These are phyloP conservation scores for Stylophora pistillata DNA, from an alignment of 64 coral and sea anemone species.

Conservation along the genomic window DNA sequence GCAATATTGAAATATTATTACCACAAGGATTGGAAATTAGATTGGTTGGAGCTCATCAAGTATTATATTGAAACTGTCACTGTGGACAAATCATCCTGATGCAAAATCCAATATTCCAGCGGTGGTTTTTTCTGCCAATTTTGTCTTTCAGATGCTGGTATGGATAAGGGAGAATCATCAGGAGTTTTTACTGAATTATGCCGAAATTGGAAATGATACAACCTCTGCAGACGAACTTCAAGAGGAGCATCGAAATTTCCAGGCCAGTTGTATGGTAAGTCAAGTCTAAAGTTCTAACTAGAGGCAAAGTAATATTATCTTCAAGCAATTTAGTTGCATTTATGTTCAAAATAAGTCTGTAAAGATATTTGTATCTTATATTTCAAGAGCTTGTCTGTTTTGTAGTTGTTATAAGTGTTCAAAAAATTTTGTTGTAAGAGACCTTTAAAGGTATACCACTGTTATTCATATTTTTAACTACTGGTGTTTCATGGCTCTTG, in stretches of 20 bases:
- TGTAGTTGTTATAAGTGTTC: not conserved
- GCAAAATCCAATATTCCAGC: slow-evolving; percentile 19
- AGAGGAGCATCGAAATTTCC: slow-evolving; percentile 90
- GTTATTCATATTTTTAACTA: not conserved
- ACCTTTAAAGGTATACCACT: not conserved
- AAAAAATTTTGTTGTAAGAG: not conserved
- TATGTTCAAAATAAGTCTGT: not conserved
- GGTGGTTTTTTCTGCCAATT: slow-evolving; percentile 19
- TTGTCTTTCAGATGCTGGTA: slow-evolving; percentile 84
- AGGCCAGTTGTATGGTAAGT: slow-evolving; percentile 87
- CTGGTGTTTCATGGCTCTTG: not conserved
- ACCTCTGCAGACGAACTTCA: slow-evolving; percentile 81
- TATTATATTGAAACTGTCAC: slow-evolving; percentile 46
- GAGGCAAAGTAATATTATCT: not conserved
- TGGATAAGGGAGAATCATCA: slow-evolving; percentile 96
- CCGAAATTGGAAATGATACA: slow-evolving; percentile 93
- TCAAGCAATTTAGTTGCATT: not conserved
- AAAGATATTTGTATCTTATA: not conserved
- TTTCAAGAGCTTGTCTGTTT: not conserved
- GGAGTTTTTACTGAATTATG: slow-evolving; percentile 94
- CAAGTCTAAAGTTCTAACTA: not conserved
- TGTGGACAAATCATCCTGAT: slow-evolving; percentile 28
- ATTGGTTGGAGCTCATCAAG: slow-evolving; percentile 26
- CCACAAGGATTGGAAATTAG: slow-evolving; percentile 4
- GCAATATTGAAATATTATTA: slow-evolving; percentile 5